A percentile compares a stretch with the other conserved stretches of the same genome.
Evolutionary conservation across 2,113 vertebrate species (phyloP).

Genomic region (Falco punctatus): DNA sequence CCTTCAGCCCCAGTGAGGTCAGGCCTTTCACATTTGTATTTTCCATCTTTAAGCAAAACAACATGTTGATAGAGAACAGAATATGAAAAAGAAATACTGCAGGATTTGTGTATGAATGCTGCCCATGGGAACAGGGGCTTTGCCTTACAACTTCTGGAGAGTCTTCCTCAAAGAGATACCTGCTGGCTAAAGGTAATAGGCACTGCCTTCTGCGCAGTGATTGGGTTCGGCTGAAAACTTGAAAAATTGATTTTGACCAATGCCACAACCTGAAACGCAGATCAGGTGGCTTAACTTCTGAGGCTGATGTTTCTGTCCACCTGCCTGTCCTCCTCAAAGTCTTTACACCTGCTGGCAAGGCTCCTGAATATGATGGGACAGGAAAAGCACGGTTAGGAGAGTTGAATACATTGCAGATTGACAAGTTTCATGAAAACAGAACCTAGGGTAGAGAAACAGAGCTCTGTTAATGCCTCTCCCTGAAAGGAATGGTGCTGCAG

Average conservation of each 20-base stretch:
- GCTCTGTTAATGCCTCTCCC: background rate
- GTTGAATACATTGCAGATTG: background rate
- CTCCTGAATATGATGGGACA: background rate
- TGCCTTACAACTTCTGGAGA: background rate
- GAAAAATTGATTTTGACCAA: background rate
- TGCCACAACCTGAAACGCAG: background rate
- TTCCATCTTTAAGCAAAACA: slow-evolving; percentile 2
- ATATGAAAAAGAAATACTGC: background rate
- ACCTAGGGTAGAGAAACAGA: background rate
- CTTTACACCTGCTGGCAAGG: background rate
- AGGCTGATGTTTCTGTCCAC: background rate
- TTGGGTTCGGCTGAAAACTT: background rate
- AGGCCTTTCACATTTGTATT: background rate
- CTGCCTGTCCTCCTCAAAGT: background rate
- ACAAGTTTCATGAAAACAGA: background rate
- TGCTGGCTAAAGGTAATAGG: background rate
- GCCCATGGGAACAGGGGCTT: background rate
- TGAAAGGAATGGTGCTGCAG: background rate
- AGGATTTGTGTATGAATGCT: background rate
- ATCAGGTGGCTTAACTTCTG: background rate
- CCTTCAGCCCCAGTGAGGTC: background rate
- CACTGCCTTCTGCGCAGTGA: background rate
- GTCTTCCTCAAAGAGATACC: background rate
- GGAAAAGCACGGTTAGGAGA: background rate
- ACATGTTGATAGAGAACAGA: background rate